These are phyloP conservation scores for Calyptomena viridis DNA, from an alignment of 2,113 vertebrate genomes.

Conservation along the genomic window DNA sequence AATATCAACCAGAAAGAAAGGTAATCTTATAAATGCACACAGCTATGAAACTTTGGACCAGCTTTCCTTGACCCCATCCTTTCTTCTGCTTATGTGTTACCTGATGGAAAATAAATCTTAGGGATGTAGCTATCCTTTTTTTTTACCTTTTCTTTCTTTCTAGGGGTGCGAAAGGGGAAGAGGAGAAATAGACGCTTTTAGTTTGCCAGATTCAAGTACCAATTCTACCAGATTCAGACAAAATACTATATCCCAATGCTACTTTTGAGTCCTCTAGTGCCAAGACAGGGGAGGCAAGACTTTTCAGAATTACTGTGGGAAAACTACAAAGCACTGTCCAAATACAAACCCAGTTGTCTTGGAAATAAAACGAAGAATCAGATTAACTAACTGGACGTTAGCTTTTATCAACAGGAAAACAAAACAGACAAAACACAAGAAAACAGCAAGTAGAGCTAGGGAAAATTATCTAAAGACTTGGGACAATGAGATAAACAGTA, in stretches of 20 bases:
- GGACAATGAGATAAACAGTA: background rate
- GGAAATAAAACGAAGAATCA: background rate
- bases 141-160: background rate
- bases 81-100: background rate
- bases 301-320: background rate
- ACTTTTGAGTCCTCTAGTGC: background rate
- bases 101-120: background rate
- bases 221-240: background rate
- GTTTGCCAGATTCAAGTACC: background rate
- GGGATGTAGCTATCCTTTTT: background rate
- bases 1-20: background rate
- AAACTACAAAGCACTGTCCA: background rate
- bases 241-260: background rate
- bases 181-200: background rate
- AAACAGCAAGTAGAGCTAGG: background rate
- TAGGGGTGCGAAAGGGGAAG: background rate
- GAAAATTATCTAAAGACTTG: background rate
- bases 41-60: background rate
- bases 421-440: background rate
- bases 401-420: background rate
- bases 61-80: background rate
- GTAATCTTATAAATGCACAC: background rate
- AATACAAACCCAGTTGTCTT: background rate
- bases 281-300: background rate
- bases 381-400: background rate